Percentiles rank a stretch among this genome's conserved stretches.
These are phyloP conservation scores for Gryllus longicercus DNA, from an alignment of 2,888 invertebrate genomes.

Conservation along the genomic window DNA sequence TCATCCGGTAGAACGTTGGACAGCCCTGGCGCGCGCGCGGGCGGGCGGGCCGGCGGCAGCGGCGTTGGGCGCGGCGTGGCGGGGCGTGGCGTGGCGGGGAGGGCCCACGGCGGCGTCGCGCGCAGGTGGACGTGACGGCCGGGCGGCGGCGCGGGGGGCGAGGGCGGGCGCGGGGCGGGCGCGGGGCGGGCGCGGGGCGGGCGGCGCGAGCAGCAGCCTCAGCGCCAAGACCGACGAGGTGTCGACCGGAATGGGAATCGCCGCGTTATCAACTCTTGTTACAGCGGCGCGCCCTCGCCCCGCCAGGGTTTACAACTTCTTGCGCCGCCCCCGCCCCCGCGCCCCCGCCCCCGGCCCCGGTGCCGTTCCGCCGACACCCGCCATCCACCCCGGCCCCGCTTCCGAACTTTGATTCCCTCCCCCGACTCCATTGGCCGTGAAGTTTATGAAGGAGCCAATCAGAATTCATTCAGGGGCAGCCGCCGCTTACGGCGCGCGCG, in stretches of 20 bases:
- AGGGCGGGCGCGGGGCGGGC: neutral
- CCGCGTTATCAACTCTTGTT: neutral
- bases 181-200: neutral
- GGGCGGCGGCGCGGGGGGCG: neutral
- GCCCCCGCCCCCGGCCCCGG: neutral
- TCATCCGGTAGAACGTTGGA: too few relatives aligned
- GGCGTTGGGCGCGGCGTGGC: too few relatives aligned
- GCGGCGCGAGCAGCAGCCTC: neutral
- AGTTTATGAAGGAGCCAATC: too few relatives aligned
- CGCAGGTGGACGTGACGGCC: slow-evolving; percentile 17
- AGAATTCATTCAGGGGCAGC: too few relatives aligned
- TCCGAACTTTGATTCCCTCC: too few relatives aligned
- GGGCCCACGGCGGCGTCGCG: neutral
- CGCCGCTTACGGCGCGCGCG: too few relatives aligned
- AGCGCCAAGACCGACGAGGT: neutral
- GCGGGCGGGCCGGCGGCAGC: too few relatives aligned
- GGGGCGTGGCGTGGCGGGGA: neutral
- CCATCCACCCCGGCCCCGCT: too few relatives aligned
- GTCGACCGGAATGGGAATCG: slow-evolving; percentile 17
- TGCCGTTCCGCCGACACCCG: too few relatives aligned
- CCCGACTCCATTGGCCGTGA: too few relatives aligned
- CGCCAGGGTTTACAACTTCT: slow-evolving; percentile 17
- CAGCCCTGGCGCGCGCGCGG: too few relatives aligned
- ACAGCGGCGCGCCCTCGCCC: neutral
- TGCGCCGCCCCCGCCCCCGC: neutral